A percentile compares a stretch with the other conserved stretches of the same genome.
phyloP scores from a whole-genome alignment of 2,797 vertebrate species.

The Euthynnus affinis region DNA sequence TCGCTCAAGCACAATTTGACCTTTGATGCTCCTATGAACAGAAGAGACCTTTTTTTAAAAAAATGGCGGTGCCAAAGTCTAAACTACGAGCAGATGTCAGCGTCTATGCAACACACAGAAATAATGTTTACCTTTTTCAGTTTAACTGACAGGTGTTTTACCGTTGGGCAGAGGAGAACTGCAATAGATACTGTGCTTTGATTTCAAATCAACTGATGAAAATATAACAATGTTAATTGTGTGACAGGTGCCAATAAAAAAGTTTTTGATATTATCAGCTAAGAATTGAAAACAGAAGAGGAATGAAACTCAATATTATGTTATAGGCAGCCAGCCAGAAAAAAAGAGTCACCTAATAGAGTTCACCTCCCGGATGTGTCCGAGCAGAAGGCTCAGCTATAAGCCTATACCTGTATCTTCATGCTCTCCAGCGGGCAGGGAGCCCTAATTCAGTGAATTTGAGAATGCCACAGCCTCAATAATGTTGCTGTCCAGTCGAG shows the following conservation, averaged over 20 bases:
- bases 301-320: constrained; percentile 63
- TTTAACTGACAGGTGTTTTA: constrained; percentile 22
- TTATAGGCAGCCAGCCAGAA: constrained; percentile 67
- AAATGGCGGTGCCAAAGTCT: constrained; percentile 45
- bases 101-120: constrained; percentile 25
- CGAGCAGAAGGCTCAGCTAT: constrained; percentile 59
- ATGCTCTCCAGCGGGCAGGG: constrained; percentile 64
- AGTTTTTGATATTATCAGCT: constrained; percentile 55
- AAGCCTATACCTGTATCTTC: constrained; percentile 63
- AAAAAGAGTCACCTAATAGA: constrained; percentile 56
- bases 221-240: constrained; percentile 31
- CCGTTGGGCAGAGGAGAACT: background rate
- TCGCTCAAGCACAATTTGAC: constrained; percentile 48
- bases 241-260: constrained; percentile 59
- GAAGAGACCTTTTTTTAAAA: constrained; percentile 18
- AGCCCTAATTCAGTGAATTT: constrained; percentile 76
- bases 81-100: constrained; percentile 59
- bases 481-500: constrained; percentile 73
- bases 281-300: constrained; percentile 57
- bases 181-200: constrained; percentile 17
- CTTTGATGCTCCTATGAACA: constrained; percentile 62
- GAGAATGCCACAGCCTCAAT: constrained; percentile 77
- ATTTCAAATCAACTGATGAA: constrained; percentile 33
- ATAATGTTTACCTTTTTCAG: constrained; percentile 14
- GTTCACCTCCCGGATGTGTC: constrained; percentile 63